phyloP scores from a whole-genome alignment of 1,140 invertebrate genomes.

The Ceratina calcarata region DNA sequence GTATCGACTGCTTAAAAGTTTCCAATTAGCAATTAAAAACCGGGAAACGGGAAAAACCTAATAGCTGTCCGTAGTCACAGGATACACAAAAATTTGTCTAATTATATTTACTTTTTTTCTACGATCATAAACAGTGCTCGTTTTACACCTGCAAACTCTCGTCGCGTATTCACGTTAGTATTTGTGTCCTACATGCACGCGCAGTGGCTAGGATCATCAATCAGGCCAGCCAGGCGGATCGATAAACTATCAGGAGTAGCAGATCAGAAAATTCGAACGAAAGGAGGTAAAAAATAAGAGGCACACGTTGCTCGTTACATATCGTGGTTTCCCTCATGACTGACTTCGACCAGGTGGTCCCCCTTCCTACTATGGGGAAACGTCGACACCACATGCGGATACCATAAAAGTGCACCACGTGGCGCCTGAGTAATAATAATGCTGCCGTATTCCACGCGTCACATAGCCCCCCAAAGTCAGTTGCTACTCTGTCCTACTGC shows the following conservation, averaged over 20 bases:
- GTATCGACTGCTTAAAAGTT: too few species aligned
- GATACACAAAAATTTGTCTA: neutral
- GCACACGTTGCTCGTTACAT: constrained; percentile 43
- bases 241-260: constrained; percentile 43
- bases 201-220: constrained; percentile 10
- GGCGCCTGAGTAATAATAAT: constrained; percentile 60
- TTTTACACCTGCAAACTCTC: constrained; percentile 7
- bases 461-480: constrained; percentile 40
- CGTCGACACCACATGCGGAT: constrained; percentile 38
- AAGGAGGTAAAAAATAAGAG: constrained; percentile 54
- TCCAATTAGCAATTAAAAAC: too few species aligned
- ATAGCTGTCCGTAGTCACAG: too few species aligned
- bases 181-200: neutral
- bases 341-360: constrained; percentile 59
- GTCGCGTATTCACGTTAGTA: constrained; percentile 15
- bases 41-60: too few species aligned
- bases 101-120: too few species aligned
- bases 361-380: constrained; percentile 25
- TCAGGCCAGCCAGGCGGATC: neutral
- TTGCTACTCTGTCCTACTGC: neutral
- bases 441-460: constrained; percentile 43
- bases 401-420: constrained; percentile 62
- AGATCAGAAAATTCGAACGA: constrained; percentile 25
- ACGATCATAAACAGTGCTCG: neutral
- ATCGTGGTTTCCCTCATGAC: constrained; percentile 30